phyloP scores from a whole-genome alignment of 2,797 vertebrate genomes.

The Hypotaenidia philippensis region DNA sequence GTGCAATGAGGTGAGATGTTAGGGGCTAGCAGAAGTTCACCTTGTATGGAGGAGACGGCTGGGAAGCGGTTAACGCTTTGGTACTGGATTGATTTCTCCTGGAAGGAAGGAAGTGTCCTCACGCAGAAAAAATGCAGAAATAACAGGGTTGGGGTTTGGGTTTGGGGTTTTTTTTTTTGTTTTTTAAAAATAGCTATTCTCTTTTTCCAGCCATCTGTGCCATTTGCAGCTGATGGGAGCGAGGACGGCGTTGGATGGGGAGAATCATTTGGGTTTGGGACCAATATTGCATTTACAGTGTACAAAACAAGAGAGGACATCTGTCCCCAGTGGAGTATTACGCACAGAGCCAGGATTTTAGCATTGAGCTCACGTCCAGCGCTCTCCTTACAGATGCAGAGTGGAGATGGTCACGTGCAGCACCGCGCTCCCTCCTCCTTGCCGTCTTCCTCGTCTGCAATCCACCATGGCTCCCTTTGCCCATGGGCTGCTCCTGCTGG shows the following conservation, averaged over 20 bases:
- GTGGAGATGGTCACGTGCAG: neutral
- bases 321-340: constrained; percentile 51
- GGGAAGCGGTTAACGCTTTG: constrained; percentile 49
- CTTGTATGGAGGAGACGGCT: neutral
- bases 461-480: neutral
- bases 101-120: constrained; percentile 72
- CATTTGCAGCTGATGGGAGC: constrained; percentile 55
- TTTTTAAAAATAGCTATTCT: constrained; percentile 48
- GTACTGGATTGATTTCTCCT: constrained; percentile 57
- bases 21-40: neutral
- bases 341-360: constrained; percentile 28
- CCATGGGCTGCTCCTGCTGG: neutral
- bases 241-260: neutral
- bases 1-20: accelerated
- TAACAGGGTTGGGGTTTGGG: constrained; percentile 27
- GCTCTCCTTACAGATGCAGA: neutral
- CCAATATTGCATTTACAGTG: neutral
- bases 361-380: neutral
- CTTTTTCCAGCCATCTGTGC: constrained; percentile 57
- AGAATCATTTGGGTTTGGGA: constrained; percentile 51
- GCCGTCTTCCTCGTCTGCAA: neutral
- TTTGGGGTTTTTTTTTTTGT: neutral
- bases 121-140: constrained; percentile 69
- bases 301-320: constrained; percentile 58
- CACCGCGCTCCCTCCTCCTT: neutral